A percentile compares a stretch with the other conserved stretches of the same genome.
Evolutionary conservation across 2,888 invertebrate genomes (phyloP).

Genomic region (Mycalesis mineus): DNA sequence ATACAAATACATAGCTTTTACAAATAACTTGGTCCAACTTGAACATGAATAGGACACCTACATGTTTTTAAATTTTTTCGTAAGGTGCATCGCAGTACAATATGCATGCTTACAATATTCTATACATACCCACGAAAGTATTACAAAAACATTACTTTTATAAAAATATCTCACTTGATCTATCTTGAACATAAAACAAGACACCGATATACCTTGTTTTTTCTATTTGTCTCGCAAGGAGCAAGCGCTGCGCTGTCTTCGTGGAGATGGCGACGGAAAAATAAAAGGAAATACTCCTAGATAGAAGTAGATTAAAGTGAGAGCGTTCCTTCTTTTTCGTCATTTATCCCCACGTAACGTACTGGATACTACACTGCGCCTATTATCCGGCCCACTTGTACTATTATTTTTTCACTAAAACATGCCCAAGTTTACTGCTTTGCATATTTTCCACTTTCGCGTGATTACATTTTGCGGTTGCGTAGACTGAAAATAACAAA

Average conservation of each 20-base stretch:
- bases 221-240: conserved; percentile 43
- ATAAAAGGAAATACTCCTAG: conserved; percentile 58
- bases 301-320: conserved; percentile 71
- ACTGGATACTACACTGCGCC: too few relatives aligned
- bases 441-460: conserved; percentile 45
- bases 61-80: too few relatives aligned
- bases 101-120: too few relatives aligned
- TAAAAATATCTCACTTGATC: too few relatives aligned
- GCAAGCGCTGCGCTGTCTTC: conserved; percentile 35
- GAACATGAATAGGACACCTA: too few relatives aligned
- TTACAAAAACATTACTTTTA: too few relatives aligned
- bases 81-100: too few relatives aligned
- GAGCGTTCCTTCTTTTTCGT: conserved; percentile 49
- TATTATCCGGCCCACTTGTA: conserved; percentile 63
- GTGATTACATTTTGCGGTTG: conserved; percentile 3
- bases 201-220: conserved; percentile 11
- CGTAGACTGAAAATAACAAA: not conserved
- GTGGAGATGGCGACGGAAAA: conserved; percentile 48
- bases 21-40: too few relatives aligned
- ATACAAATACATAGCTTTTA: too few relatives aligned
- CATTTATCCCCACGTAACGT: too few relatives aligned
- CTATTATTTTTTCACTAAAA: conserved; percentile 70
- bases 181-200: not conserved
- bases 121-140: too few relatives aligned
- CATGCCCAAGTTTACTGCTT: conserved; percentile 41